phyloP scores from a whole-genome alignment of 2,113 vertebrate genomes.

The Ariopsis seemanni region DNA sequence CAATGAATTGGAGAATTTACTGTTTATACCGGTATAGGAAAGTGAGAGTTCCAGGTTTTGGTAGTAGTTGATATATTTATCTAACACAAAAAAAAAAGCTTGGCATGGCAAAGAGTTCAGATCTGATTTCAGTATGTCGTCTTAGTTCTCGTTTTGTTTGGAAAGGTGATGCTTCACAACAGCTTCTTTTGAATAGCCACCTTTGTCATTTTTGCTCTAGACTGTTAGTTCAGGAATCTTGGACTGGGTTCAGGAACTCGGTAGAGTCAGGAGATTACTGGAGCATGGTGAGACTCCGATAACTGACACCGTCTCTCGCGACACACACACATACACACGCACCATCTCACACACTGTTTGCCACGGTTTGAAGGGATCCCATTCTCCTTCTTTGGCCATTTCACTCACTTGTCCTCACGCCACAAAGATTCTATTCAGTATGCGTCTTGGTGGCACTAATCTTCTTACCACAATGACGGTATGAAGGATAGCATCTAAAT shows the following conservation, averaged over 20 bases:
- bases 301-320: slow-evolving; percentile 71
- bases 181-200: slow-evolving; percentile 68
- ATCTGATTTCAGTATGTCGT: slow-evolving; percentile 47
- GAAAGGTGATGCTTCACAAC: slow-evolving; percentile 60
- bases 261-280: slow-evolving; percentile 70
- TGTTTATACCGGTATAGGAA: no score
- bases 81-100: neutral
- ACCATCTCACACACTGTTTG: neutral
- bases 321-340: neutral
- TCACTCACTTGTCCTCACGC: slow-evolving; percentile 34
- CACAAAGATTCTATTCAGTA: slow-evolving; percentile 70
- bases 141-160: slow-evolving; percentile 57
- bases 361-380: slow-evolving; percentile 28
- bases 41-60: no score
- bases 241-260: slow-evolving; percentile 72
- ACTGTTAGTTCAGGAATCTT: slow-evolving; percentile 61
- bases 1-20: neutral
- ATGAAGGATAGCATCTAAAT: slow-evolving; percentile 74
- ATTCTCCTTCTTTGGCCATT: slow-evolving; percentile 60
- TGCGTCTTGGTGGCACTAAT: slow-evolving; percentile 67
- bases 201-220: slow-evolving; percentile 64
- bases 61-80: neutral
- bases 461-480: slow-evolving; percentile 67
- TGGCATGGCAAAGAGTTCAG: slow-evolving; percentile 40
- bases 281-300: slow-evolving; percentile 72